Percentiles rank a stretch among this genome's conserved stretches.
Evolutionary conservation across 2,113 vertebrate genomes (phyloP).

Genomic region (Ctenodactylus gundi): DNA sequence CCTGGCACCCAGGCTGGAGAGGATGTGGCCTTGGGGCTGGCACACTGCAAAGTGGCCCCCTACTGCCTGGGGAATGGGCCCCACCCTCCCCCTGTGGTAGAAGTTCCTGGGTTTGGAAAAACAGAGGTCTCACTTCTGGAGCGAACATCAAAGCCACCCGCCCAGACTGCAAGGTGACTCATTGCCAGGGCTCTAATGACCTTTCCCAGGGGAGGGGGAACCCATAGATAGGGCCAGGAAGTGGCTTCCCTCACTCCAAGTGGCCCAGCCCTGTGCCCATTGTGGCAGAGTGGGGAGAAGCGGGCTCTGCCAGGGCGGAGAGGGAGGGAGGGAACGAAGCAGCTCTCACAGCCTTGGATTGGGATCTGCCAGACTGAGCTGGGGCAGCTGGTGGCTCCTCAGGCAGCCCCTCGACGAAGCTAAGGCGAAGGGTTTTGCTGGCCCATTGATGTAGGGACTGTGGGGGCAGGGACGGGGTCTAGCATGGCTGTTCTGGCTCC

Average conservation of each 20-base stretch:
- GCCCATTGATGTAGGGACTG: no score
- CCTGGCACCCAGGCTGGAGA: not conserved
- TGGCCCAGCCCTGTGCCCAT: not conserved
- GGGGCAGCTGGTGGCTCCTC: not conserved
- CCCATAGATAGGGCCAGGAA: not conserved
- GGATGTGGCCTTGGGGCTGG: not conserved
- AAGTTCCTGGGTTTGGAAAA: not conserved
- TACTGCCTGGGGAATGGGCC: not conserved
- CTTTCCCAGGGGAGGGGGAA: conserved; percentile 28
- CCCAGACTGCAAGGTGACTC: conserved; percentile 20
- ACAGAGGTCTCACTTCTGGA: conserved; percentile 62
- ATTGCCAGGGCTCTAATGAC: not conserved
- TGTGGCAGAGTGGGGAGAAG: not conserved
- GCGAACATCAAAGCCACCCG: conserved; percentile 31
- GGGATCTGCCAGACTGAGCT: rapidly evolving
- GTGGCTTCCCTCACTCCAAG: not conserved
- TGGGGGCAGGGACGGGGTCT: not conserved
- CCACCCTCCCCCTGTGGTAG: not conserved
- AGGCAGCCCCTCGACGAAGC: not conserved
- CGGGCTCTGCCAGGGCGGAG: no score
- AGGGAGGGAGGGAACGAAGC: rapidly evolving
- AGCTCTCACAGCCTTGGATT: not conserved
- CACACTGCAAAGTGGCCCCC: not conserved
- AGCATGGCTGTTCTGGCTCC: no score
- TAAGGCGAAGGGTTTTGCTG: not conserved